Evolutionary conservation across 2,113 vertebrate genomes (phyloP), one percentile per base, ranked within the genome.

Genomic region (Indicator maculatus): DNA sequence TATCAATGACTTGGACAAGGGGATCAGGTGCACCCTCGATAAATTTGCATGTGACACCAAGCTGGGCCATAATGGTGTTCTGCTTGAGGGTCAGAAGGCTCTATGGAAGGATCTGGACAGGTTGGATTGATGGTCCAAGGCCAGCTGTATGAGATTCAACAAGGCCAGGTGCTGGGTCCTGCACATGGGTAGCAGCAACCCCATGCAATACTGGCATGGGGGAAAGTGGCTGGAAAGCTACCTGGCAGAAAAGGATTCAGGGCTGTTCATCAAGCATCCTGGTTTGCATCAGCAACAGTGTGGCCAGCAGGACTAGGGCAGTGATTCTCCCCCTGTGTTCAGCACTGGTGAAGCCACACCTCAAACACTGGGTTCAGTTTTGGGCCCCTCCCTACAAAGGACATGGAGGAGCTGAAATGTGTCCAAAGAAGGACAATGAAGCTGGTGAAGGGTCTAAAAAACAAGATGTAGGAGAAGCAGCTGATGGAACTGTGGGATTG

Each of bases 301-400:
- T 38, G 45, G 31, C 58, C 69, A 78, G 71, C 56, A 85, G 75
- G 33, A 52, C 3, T 15, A 85, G 56, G 50, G 15, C 27, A 56
- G 44, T 2, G 21, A 45, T 3, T 0, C 0, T 53, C 2, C 36
- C 28, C 9, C 30, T 70, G 26, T 12, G 4, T 30, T 52, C 1
- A 1, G 33, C 60, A 39, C 65, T 52, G 60, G 6, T 31, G 70
- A 52, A 55, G 44, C 36, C 4, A 0, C 65, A 36, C 52, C 79
- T 66, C 1, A 0, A 28, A 6, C 24, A 2, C 23, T 50, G 36
- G 5, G 66, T 70, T 21, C 47, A 64, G 55, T 15, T 64, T 65
- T 67, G 47, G 23, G 47, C 8, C 4, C 30, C 45, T 63, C 12
- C 38, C 1, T 1, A 7, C 33, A 45, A 80, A 6, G 6, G 77